Base-by-base conservation (phyloP, 2,888 invertebrate species). In the Drosophila aldrichi region DNA sequence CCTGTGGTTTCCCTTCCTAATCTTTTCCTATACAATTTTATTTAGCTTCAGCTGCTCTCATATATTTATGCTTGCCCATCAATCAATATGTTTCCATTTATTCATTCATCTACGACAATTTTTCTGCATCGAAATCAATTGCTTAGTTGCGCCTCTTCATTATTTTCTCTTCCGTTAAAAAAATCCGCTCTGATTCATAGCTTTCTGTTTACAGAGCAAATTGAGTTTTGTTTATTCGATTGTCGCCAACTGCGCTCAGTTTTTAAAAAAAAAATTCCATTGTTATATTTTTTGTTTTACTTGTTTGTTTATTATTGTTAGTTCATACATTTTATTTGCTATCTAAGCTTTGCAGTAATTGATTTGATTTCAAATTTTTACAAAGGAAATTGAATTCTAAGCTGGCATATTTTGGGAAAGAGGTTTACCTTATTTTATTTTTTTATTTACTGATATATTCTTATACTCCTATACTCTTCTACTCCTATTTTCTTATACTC, bases 231-330 rank as follows among this genome's bases (percentile, higher is more conserved):
- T 67, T 49, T 64, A 63, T 48, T 56, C 34, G 9, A 12, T 12
- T 38, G 18, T 40, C 34, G 25, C n/a, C 43, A 62, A 36, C 34
- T 29, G 62, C 10, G 32, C 14, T 29, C 32, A 20, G n/a, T 22
- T 55, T 10, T 46, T 20, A 6, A n/a, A 7, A 57, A n/a, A n/a
- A n/a, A 57, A 58, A 40, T 68, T 56, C 43, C 67, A 51, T 25
- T 43, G 10, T 18, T 43, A 12, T 10, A 52, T 46, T n/a, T 67
- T 8, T 8, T 12, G 22, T 18, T 34, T 22, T 3, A 20, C 32
- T 34, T 49, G 18, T 34, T 49, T 32, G 18, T 14, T 34, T 49
- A 7, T 36, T 48, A 29, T 6, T 48, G 29, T 10, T 16, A 22
- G 25, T 10, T 48, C 2, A 57, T 12, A 18, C 16, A 29, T 16